Evolutionary conservation across 1,140 invertebrate genomes (phyloP).

Genomic region (Anagrus nilaparvatae): DNA sequence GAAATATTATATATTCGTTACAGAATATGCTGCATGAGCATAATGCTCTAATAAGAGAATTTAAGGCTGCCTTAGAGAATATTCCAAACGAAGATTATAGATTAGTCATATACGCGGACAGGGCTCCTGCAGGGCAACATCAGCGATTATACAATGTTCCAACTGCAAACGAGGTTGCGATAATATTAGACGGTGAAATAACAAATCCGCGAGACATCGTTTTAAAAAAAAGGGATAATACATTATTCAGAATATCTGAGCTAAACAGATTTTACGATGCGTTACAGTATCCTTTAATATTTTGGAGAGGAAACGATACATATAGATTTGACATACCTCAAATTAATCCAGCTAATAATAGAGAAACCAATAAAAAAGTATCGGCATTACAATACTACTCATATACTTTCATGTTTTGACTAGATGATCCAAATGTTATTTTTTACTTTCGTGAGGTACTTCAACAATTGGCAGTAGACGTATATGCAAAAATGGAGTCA

Average conservation of each 20-base stretch:
- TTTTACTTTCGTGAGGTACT: slow-evolving; percentile 14
- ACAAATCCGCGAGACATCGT: slow-evolving; percentile 33
- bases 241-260: slow-evolving; percentile 25
- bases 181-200: slow-evolving; percentile 23
- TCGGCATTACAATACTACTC: slow-evolving; percentile 31
- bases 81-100: too few relatives aligned
- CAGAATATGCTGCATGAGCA: too few relatives aligned
- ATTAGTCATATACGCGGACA: too few relatives aligned
- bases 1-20: too few relatives aligned
- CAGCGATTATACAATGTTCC: slow-evolving; percentile 24
- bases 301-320: not conserved
- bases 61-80: too few relatives aligned
- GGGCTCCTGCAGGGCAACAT: slow-evolving; percentile 22
- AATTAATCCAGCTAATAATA: not conserved
- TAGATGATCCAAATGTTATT: slow-evolving; percentile 11
- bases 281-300: not conserved
- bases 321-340: not conserved
- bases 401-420: slow-evolving; percentile 30
- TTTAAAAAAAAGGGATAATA: slow-evolving; percentile 28
- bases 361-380: slow-evolving; percentile 25
- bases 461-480: slow-evolving; percentile 39
- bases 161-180: slow-evolving; percentile 23
- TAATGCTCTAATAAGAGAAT: too few relatives aligned
- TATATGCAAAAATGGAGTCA: slow-evolving; percentile 43
- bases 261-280: not conserved